A percentile compares a stretch with the other conserved stretches of the same genome.
These are phyloP conservation scores for Enteromius anoplus DNA, from an alignment of 2,797 vertebrate genomes.

Conservation along the genomic window DNA sequence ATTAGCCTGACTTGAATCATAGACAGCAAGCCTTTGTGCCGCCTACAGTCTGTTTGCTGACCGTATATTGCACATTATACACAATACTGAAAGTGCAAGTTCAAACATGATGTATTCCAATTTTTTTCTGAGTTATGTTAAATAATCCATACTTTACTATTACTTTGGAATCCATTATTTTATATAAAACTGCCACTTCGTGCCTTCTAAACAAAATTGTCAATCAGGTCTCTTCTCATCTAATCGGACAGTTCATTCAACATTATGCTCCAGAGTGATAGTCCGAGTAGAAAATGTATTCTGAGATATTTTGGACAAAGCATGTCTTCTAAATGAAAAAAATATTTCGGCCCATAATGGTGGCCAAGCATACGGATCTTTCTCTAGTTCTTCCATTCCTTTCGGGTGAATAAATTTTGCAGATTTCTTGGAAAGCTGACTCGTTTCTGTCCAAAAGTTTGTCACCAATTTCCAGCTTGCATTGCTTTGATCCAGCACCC, in stretches of 20 bases:
- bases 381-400: conserved; percentile 30
- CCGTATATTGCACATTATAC: neutral
- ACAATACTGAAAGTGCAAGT: neutral
- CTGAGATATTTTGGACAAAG: neutral
- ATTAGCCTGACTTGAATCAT: neutral
- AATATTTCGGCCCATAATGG: neutral
- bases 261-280: neutral
- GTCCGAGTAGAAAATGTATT: neutral
- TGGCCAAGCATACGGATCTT: conserved; percentile 41
- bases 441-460: conserved; percentile 46
- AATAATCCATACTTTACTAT: neutral
- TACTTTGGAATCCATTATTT: neutral
- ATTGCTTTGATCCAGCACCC: conserved; percentile 62
- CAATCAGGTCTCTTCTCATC: neutral
- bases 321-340: conserved; percentile 11
- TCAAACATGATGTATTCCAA: neutral
- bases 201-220: neutral
- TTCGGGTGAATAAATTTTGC: conserved; percentile 44
- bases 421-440: conserved; percentile 52
- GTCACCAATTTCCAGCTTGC: conserved; percentile 57
- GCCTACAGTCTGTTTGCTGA: conserved; percentile 5
- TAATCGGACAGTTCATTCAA: neutral
- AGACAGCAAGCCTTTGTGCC: neutral
- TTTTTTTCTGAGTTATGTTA: conserved; percentile 5
- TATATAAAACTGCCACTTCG: neutral